A percentile compares a stretch with the other conserved stretches of the same genome.
phyloP scores from a whole-genome alignment of 2,113 vertebrate genomes.

The Xiphophorus couchianus region DNA sequence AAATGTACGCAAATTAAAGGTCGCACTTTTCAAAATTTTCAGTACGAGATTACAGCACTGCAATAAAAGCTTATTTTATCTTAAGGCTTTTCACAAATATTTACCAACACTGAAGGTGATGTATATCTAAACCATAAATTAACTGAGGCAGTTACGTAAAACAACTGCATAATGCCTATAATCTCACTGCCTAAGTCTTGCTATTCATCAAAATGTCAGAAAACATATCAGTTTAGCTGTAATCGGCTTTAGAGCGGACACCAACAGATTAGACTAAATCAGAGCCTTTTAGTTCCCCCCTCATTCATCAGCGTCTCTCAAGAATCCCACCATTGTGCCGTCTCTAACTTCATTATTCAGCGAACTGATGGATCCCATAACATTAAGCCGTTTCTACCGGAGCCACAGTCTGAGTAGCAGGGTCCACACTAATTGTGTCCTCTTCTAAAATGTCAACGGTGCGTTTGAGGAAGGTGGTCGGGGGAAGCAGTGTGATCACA shows the following conservation, averaged over 20 bases:
- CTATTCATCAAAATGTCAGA: background rate
- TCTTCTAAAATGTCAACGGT: slow-evolving; percentile 49
- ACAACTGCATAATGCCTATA: background rate
- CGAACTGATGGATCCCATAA: slow-evolving; percentile 65
- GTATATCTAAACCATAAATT: background rate
- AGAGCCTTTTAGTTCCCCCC: slow-evolving; percentile 7
- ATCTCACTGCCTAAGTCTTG: background rate
- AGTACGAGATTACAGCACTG: background rate
- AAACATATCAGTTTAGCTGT: background rate
- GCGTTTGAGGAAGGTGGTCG: background rate
- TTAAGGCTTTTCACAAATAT: background rate
- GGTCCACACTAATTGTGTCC: slow-evolving; percentile 55
- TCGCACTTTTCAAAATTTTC: background rate
- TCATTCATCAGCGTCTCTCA: slow-evolving; percentile 16
- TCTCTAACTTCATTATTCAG: slow-evolving; percentile 63
- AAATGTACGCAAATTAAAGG: too few relatives aligned
- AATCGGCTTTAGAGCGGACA: slow-evolving; percentile 15
- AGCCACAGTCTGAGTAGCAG: slow-evolving; percentile 36
- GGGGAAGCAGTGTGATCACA: background rate
- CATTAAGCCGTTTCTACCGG: slow-evolving; percentile 53
- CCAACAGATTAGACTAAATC: slow-evolving; percentile 52
- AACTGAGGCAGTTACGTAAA: background rate
- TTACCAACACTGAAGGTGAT: background rate
- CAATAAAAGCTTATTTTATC: background rate
- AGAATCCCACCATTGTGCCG: slow-evolving; percentile 13